phyloP scores from a whole-genome alignment of 2,888 invertebrate species.

The Eupeodes luniger region DNA sequence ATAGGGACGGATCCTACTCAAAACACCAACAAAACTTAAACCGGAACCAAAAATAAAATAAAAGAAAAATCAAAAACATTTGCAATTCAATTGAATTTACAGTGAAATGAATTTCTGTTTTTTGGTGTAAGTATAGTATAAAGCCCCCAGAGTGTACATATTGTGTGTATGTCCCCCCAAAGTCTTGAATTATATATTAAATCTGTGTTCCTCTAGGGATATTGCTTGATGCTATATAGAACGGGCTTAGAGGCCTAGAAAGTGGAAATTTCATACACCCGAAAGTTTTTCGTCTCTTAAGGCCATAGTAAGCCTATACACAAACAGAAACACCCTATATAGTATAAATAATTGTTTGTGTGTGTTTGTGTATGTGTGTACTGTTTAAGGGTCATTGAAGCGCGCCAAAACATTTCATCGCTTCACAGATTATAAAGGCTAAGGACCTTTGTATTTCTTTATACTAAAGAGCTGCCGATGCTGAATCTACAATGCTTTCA shows the following conservation, averaged over 20 bases:
- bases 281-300: conserved; percentile 42
- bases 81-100: conserved; percentile 70
- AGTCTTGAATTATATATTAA: conserved; percentile 69
- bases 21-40: neutral
- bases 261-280: conserved; percentile 1
- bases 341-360: neutral
- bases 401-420: conserved; percentile 70
- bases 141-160: conserved; percentile 10
- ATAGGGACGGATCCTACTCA: neutral
- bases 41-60: conserved; percentile 12
- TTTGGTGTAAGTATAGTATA: conserved; percentile 36
- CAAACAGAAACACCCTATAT: neutral
- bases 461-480: conserved; percentile 6
- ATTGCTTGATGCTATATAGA: too few species aligned
- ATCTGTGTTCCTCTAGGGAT: conserved; percentile 35
- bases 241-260: neutral
- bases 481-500: conserved; percentile 1
- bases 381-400: conserved; percentile 54
- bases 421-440: conserved; percentile 59
- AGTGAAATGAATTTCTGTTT: conserved; percentile 58
- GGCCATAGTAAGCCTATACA: neutral
- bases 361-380: neutral
- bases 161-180: conserved; percentile 22
- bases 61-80: conserved; percentile 50
- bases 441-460: conserved; percentile 43